Conservation (phyloP, 2,888 invertebrate genomes). For the Oscheius sp. region DNA sequence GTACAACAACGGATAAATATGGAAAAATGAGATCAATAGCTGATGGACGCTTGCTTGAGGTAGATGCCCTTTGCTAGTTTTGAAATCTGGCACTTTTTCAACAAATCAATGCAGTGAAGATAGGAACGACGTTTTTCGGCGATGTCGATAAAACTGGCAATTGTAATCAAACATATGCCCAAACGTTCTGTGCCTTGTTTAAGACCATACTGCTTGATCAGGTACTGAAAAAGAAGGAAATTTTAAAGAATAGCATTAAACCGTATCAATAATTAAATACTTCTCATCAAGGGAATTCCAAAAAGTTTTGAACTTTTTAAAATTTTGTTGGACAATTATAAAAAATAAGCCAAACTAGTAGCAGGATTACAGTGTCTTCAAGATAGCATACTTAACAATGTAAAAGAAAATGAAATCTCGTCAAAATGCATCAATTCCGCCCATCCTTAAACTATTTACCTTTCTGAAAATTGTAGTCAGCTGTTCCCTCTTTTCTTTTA, state of each 20-base stretch:
- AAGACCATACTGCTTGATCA: constrained; percentile 16
- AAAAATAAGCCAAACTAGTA: too few relatives aligned
- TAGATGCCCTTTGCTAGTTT: constrained; percentile 47
- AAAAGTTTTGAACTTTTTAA: too few relatives aligned
- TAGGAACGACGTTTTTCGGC: constrained; percentile 13
- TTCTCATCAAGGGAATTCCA: too few relatives aligned
- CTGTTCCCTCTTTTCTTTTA: neutral
- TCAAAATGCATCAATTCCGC: too few relatives aligned
- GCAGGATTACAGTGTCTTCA: too few relatives aligned
- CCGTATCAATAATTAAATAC: too few relatives aligned
- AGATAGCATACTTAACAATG: too few relatives aligned
- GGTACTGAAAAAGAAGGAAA: constrained; percentile 15
- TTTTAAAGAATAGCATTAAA: neutral
- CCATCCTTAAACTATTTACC: too few relatives aligned
- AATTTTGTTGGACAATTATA: too few relatives aligned
- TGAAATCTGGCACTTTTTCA: constrained; percentile 38
- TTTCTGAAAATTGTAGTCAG: constrained; percentile 1
- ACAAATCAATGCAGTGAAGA: constrained; percentile 39
- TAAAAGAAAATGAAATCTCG: too few relatives aligned
- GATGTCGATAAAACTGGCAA: constrained; percentile 16
- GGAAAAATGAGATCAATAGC: neutral
- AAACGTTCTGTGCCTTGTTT: constrained; percentile 18
- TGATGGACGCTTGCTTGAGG: constrained; percentile 35
- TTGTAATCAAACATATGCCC: constrained; percentile 1
- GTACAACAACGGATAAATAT: neutral